Percentiles rank a stretch among this genome's conserved stretches.
Conservation (phyloP, 2,797 vertebrate genomes). For the Brachymystax lenok region DNA sequence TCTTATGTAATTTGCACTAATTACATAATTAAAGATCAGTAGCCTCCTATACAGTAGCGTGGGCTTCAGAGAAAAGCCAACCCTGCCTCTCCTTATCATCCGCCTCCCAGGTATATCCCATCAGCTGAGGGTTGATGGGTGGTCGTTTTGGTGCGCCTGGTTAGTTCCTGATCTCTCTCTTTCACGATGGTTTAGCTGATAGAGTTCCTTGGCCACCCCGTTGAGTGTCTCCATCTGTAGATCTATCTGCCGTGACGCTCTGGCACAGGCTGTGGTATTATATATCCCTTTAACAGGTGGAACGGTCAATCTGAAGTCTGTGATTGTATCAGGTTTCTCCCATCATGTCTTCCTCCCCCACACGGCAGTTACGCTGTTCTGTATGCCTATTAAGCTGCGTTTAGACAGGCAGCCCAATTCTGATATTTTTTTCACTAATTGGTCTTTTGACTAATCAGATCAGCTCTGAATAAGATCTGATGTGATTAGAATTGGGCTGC, state of each 20-base stretch:
- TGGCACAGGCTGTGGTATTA: slow-evolving; percentile 57
- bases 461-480: too few relatives aligned
- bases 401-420: too few relatives aligned
- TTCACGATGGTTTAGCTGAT: background rate
- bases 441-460: too few relatives aligned
- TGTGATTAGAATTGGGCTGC: too few relatives aligned
- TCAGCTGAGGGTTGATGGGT: background rate
- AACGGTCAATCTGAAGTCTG: slow-evolving; percentile 60
- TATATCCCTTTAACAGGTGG: slow-evolving; percentile 75
- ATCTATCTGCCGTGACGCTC: slow-evolving; percentile 31
- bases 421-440: too few relatives aligned
- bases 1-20: slow-evolving; percentile 42
- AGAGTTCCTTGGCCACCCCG: background rate
- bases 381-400: background rate
- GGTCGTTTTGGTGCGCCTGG: background rate
- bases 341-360: slow-evolving; percentile 27
- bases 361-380: background rate
- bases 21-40: slow-evolving; percentile 32
- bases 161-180: background rate
- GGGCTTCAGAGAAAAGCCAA: slow-evolving; percentile 12
- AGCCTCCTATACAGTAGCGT: slow-evolving; percentile 17
- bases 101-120: background rate
- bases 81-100: background rate
- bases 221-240: slow-evolving; percentile 25
- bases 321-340: slow-evolving; percentile 60